These are phyloP conservation scores for Antheraea pernyi DNA, from an alignment of 1,140 invertebrate species.

Conservation along the genomic window DNA sequence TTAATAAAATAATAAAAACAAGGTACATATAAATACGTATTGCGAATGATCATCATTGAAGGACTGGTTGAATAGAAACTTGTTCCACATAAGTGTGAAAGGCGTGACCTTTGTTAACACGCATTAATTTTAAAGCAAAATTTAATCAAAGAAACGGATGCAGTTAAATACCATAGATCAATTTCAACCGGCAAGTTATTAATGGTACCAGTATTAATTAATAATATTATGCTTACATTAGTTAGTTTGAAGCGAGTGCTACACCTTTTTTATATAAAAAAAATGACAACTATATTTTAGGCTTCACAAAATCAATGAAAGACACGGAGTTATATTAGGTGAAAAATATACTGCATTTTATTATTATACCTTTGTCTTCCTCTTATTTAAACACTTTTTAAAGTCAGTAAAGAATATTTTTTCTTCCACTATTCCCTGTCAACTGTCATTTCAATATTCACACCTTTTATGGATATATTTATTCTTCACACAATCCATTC, in stretches of 20 bases:
- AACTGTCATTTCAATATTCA: too few relatives aligned
- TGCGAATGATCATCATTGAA: constrained; percentile 5
- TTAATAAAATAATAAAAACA: too few relatives aligned
- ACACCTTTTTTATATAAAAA: background rate
- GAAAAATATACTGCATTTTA: too few relatives aligned
- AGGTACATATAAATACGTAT: background rate
- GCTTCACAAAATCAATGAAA: too few relatives aligned
- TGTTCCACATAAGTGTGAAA: constrained; percentile 42
- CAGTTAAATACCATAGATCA: constrained; percentile 10
- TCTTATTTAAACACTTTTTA: too few relatives aligned
- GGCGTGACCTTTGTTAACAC: constrained; percentile 40
- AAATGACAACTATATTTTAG: background rate
- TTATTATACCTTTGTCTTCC: too few relatives aligned
- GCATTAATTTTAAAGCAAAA: constrained; percentile 33
- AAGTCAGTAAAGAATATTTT: too few relatives aligned
- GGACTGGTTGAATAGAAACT: constrained; percentile 29
- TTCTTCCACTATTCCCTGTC: too few relatives aligned
- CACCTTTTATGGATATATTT: too few relatives aligned
- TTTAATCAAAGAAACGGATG: constrained; percentile 33
- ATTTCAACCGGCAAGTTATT: constrained; percentile 1
- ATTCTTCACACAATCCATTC: too few relatives aligned
- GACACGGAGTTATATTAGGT: too few relatives aligned
- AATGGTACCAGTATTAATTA: background rate
- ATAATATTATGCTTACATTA: constrained; percentile 4
- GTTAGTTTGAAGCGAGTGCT: background rate